These are phyloP conservation scores for Agonopterix heracliana DNA, from an alignment of 2,888 invertebrate species.

Conservation along the genomic window DNA sequence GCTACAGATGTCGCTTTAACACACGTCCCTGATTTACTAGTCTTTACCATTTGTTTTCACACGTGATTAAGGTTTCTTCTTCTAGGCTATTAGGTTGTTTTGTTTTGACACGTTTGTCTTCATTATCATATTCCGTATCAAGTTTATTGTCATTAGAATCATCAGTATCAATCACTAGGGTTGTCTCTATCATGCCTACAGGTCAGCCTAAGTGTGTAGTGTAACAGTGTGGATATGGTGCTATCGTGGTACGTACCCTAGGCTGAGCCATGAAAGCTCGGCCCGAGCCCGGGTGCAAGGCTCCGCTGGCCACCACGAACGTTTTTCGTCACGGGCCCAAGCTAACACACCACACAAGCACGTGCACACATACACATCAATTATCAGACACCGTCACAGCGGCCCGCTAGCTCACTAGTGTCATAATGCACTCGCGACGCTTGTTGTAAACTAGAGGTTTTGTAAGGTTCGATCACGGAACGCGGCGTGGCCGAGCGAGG, in stretches of 20 bases:
- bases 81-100: slow-evolving; percentile 13
- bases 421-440: slow-evolving; percentile 75
- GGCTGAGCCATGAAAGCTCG: slow-evolving; percentile 93
- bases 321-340: slow-evolving; percentile 69
- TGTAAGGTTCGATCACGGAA: slow-evolving; percentile 52
- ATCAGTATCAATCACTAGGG: slow-evolving; percentile 11
- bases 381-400: slow-evolving; percentile 70
- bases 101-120: slow-evolving; percentile 27
- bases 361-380: slow-evolving; percentile 71
- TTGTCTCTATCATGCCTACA: slow-evolving; percentile 6
- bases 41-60: slow-evolving; percentile 14
- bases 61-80: slow-evolving; percentile 3
- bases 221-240: slow-evolving; percentile 1
- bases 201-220: slow-evolving; percentile 24
- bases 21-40: slow-evolving; percentile 31
- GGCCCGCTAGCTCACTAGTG: slow-evolving; percentile 76
- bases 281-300: slow-evolving; percentile 79
- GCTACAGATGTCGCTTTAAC: slow-evolving; percentile 24
- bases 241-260: slow-evolving; percentile 80
- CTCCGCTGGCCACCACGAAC: slow-evolving; percentile 76
- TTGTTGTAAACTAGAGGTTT: slow-evolving; percentile 40
- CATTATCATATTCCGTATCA: slow-evolving; percentile 7
- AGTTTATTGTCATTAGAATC: no score
- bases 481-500: slow-evolving; percentile 73
- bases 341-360: slow-evolving; percentile 71